These are phyloP conservation scores for Cinclus cinclus DNA, from an alignment of 2,113 vertebrate species.

Conservation along the genomic window DNA sequence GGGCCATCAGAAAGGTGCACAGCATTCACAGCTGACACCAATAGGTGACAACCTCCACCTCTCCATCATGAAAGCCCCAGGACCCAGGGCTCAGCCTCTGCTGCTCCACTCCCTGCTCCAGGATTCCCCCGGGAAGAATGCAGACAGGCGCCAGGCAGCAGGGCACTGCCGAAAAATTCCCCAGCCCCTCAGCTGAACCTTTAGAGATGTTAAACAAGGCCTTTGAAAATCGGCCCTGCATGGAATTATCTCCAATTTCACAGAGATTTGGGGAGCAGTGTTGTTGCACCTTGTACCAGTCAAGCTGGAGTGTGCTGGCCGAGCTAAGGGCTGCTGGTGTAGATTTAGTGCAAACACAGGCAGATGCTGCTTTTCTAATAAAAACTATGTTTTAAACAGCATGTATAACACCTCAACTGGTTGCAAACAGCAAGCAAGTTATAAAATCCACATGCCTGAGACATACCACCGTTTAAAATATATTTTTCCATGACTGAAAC, in stretches of 20 bases:
- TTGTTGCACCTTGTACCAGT: not conserved
- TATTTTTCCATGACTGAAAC: not conserved
- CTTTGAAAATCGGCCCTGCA: constrained; percentile 6
- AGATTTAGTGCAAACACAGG: not conserved
- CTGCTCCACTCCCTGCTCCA: not conserved
- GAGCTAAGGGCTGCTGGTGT: accelerated
- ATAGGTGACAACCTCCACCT: not conserved
- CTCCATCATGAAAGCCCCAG: not conserved
- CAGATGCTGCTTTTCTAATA: not conserved
- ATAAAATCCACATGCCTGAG: not conserved
- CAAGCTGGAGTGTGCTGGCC: not conserved
- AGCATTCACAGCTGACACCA: not conserved
- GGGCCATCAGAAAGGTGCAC: not conserved
- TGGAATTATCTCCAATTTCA: constrained; percentile 34
- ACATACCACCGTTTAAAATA: not conserved
- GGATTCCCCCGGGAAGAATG: constrained; percentile 35
- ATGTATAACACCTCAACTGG: not conserved
- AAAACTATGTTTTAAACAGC: not conserved
- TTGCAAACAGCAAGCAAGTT: not conserved
- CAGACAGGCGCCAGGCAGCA: constrained; percentile 62
- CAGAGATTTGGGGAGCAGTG: not conserved
- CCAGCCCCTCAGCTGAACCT: not conserved
- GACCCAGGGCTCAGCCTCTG: not conserved
- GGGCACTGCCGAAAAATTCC: not conserved
- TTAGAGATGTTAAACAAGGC: constrained; percentile 53